Evolutionary conservation across 2,888 invertebrate genomes (phyloP), one percentile per base, ranked within the genome.

Genomic region (Tethea ocularis): DNA sequence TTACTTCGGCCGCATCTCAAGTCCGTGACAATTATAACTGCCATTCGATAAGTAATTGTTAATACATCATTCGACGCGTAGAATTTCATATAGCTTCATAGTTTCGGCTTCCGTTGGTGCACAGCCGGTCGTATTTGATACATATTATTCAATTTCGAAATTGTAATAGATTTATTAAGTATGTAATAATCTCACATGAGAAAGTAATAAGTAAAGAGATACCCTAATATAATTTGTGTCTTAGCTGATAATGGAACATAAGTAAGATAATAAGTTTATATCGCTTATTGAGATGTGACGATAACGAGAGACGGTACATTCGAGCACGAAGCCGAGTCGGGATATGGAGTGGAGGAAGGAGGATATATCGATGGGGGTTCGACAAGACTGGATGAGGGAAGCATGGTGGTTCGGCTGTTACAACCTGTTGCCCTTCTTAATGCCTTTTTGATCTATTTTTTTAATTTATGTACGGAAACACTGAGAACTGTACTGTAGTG

Each of bases 141-240:
- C 87, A 89, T 90, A 88, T 87, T 91, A 91, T 89, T 92, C 89
- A 80, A 92, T 89, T 89, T 88, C 87, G 86, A 91, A 92, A 90
- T 87, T 88, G 89, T 91, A 89, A 91, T 91, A 93, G 90, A 85
- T 84, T 89, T 88, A 88, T 87, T 91, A 90, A 90, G 87, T 88
- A 87, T 82, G 80, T 88, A 88, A 88, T 91, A 91, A 87, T 91
- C 90, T 91, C 90, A 83, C 79, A 84, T 65, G 90, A 90, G 88
- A 89, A 83, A 84, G 73, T 89, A 89, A 87, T 89, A 86, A 88
- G 71, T 89, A 91, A 89, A 83, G 83, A 84, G 80, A 83, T 87
- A 90, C 88, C 82, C 73, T 91, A 91, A 90, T 88, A 92, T 92
- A 91, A 92, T 93, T 92, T 91, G 91, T 91, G 93, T 92, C 88